A percentile compares a stretch with the other conserved stretches of the same genome.
These are phyloP conservation scores for Chrysoperla carnea DNA, from an alignment of 1,140 invertebrate genomes.

Conservation along the genomic window DNA sequence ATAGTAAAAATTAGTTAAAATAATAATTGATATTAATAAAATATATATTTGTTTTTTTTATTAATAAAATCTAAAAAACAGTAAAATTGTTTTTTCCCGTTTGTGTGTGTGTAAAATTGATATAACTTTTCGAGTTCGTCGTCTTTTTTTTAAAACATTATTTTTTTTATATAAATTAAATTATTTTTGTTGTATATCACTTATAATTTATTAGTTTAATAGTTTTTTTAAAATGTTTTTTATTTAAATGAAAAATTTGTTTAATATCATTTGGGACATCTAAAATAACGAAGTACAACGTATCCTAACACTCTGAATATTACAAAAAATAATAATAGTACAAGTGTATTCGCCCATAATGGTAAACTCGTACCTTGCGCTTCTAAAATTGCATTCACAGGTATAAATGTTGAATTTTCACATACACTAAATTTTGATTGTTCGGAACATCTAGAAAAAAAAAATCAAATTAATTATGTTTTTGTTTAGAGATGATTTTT, in stretches of 20 bases:
- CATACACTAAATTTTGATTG: slow-evolving; percentile 50
- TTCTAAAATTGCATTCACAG: slow-evolving; percentile 46
- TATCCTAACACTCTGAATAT: slow-evolving; percentile 59
- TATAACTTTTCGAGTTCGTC: no score
- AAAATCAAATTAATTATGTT: not conserved
- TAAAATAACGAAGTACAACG: slow-evolving; percentile 52
- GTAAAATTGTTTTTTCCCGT: no score
- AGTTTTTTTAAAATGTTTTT: no score
- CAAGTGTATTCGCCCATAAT: slow-evolving; percentile 57
- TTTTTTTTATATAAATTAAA: no score
- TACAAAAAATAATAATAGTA: slow-evolving; percentile 53
- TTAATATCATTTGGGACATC: slow-evolving; percentile 36
- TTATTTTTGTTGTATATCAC: no score
- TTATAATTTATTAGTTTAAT: no score
- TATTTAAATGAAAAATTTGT: not conserved
- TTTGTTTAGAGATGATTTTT: not conserved
- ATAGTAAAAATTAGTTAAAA: no score
- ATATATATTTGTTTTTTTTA: no score
- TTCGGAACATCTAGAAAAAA: slow-evolving; percentile 37
- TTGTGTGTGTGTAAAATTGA: no score
- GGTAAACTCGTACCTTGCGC: slow-evolving; percentile 40
- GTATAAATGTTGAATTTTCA: slow-evolving; percentile 36
- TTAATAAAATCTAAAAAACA: no score
- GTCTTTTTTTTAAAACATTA: no score
- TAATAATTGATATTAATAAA: no score